Evolutionary conservation across 2,888 invertebrate species (phyloP).

Genomic region (Mesopsocus fuscifrons): DNA sequence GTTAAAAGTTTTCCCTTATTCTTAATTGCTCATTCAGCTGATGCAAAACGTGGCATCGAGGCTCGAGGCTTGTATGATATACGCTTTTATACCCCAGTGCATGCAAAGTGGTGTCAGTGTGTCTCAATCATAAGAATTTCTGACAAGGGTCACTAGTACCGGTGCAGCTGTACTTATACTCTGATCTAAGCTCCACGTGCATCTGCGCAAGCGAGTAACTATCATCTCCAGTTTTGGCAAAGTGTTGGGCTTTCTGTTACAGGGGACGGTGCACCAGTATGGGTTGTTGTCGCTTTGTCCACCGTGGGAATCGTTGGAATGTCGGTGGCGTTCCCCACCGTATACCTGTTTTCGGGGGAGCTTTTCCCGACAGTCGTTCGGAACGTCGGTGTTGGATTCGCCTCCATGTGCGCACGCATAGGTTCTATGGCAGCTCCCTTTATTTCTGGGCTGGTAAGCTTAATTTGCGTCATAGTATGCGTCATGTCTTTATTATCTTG

Average conservation of each 20-base stretch:
- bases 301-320: slow-evolving; percentile 11
- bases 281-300: slow-evolving; percentile 11
- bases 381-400: slow-evolving; percentile 15
- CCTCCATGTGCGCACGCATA: slow-evolving; percentile 14
- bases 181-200: neutral
- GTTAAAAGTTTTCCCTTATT: no score
- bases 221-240: no score
- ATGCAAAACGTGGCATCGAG: no score
- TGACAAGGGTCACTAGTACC: no score
- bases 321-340: slow-evolving; percentile 14
- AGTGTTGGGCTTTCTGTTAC: no score
- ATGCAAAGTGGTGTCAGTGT: neutral
- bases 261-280: neutral
- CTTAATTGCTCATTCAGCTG: no score
- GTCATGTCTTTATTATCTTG: no score
- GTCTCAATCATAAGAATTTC: no score
- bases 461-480: neutral
- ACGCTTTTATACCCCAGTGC: neutral
- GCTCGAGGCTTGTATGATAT: no score
- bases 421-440: slow-evolving; percentile 15
- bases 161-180: no score
- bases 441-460: slow-evolving; percentile 14
- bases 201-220: no score
- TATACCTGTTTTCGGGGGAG: slow-evolving; percentile 15
- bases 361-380: slow-evolving; percentile 15